Conservation (phyloP, 1,140 invertebrate species). For the Drosophila kurseongensis region DNA sequence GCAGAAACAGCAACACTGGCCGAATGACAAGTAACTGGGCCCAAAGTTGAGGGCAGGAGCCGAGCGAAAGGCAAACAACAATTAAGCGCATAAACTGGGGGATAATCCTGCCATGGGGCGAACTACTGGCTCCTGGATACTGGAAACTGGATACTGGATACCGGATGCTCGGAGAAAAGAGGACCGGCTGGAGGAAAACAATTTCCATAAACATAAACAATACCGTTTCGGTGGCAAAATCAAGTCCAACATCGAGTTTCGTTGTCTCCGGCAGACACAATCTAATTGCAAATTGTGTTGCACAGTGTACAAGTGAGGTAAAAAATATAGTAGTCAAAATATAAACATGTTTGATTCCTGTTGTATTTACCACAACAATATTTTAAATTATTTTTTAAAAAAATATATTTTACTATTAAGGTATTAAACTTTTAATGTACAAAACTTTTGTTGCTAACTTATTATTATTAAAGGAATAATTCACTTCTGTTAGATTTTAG, state of each 20-base stretch:
- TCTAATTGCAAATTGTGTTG: conserved; percentile 72
- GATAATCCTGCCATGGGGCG: conserved; percentile 54
- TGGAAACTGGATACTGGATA: background rate
- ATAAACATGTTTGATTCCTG: too few species aligned
- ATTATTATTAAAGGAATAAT: too few species aligned
- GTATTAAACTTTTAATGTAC: too few species aligned
- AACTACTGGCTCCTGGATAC: background rate
- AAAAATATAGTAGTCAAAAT: background rate
- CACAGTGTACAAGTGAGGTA: conserved; percentile 27
- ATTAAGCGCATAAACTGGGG: conserved; percentile 71
- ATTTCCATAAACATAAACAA: conserved; percentile 79
- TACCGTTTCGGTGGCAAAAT: conserved; percentile 66
- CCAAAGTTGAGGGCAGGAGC: conserved; percentile 20
- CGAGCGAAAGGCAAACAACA: conserved; percentile 63
- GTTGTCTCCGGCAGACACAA: conserved; percentile 33
- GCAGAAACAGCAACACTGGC: conserved; percentile 1
- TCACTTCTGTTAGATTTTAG: too few species aligned
- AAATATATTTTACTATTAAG: too few species aligned
- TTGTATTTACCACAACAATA: too few species aligned
- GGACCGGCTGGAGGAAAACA: conserved; percentile 39
- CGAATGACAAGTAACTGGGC: conserved; percentile 14
- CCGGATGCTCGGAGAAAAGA: background rate
- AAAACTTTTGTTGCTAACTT: too few species aligned
- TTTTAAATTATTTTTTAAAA: too few species aligned
- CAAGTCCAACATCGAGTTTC: conserved; percentile 47